phyloP scores from a whole-genome alignment of 2,113 vertebrate species.

The Pandion haliaetus region DNA sequence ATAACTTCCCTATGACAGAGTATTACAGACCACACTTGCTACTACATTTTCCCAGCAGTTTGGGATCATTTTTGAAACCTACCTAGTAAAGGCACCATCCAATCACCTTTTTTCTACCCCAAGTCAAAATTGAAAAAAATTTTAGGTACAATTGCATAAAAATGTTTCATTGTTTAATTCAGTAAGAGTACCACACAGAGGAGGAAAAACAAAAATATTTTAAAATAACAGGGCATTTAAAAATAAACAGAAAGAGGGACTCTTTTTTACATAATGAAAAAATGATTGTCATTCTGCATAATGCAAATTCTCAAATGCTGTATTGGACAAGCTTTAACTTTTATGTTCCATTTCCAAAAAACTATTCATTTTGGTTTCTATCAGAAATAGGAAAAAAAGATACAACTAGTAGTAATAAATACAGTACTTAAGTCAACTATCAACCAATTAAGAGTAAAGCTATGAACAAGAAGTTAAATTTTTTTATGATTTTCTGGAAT shows the following conservation, averaged over 20 bases:
- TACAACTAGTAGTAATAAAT: background rate
- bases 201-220: background rate
- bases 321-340: background rate
- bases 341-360: background rate
- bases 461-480: background rate
- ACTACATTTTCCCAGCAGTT: background rate
- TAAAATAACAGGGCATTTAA: background rate
- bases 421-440: background rate
- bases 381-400: background rate
- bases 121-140: background rate
- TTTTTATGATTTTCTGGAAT: background rate
- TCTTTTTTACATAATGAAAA: background rate
- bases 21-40: background rate
- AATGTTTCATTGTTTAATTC: background rate
- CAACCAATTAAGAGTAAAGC: background rate
- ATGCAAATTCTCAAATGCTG: background rate
- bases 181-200: background rate
- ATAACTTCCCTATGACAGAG: background rate
- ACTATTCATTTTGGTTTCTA: background rate
- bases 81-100: background rate
- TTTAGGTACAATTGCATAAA: background rate
- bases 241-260: background rate
- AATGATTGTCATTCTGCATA: background rate
- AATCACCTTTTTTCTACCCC: background rate
- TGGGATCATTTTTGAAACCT: background rate